Conservation (phyloP, 2,888 invertebrate species). For the Hirtodrosophila confusa region DNA sequence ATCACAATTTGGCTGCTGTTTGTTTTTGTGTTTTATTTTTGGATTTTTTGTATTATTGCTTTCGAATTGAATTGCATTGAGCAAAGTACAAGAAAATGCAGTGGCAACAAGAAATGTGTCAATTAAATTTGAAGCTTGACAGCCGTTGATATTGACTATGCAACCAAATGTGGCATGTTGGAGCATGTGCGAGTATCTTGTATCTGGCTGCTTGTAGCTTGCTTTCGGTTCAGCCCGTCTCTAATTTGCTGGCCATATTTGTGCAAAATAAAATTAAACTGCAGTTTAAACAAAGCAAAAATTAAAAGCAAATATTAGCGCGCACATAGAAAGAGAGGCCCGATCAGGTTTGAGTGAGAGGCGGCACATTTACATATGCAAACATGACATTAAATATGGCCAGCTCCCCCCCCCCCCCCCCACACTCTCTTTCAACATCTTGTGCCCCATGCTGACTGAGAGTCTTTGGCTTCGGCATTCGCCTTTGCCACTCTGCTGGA, state of each 20-base stretch:
- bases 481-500: conserved; percentile 76
- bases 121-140: conserved; percentile 78
- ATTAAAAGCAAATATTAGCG: conserved; percentile 81
- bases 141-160: conserved; percentile 44
- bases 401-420: conserved; percentile 5
- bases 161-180: conserved; percentile 16
- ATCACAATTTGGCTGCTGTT: no score
- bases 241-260: conserved; percentile 76
- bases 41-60: conserved; percentile 17
- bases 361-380: conserved; percentile 75
- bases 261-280: conserved; percentile 81
- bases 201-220: conserved; percentile 19
- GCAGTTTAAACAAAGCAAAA: conserved; percentile 82
- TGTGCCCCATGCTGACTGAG: conserved; percentile 66
- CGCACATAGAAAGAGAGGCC: conserved; percentile 37
- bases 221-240: conserved; percentile 42
- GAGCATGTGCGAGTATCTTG: conserved; percentile 22
- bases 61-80: conserved; percentile 37
- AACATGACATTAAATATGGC: conserved; percentile 71
- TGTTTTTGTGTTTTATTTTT: conserved; percentile 11
- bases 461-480: conserved; percentile 44
- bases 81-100: conserved; percentile 24
- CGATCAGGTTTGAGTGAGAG: conserved; percentile 15
- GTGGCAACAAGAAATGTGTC: conserved; percentile 68
- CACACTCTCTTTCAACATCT: conserved; percentile 23